phyloP scores from a whole-genome alignment of 2,888 invertebrate genomes.

The Erebia aethiops region DNA sequence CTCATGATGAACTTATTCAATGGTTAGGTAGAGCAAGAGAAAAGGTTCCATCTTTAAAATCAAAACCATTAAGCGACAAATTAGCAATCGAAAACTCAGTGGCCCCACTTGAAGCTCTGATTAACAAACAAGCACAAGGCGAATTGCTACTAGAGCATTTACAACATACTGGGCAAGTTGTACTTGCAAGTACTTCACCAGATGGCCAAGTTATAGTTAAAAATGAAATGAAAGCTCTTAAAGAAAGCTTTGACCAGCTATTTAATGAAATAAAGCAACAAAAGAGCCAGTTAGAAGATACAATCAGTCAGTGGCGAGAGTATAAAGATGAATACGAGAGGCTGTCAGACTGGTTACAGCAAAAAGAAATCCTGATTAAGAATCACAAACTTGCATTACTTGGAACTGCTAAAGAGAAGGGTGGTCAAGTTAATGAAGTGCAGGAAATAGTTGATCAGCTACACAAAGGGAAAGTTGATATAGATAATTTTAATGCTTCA shows the following conservation, averaged over 20 bases:
- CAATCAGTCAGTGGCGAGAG: constrained; percentile 92
- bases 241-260: constrained; percentile 91
- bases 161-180: constrained; percentile 93
- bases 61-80: constrained; percentile 92
- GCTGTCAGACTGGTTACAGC: constrained; percentile 95
- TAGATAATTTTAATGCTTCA: constrained; percentile 91
- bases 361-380: constrained; percentile 94
- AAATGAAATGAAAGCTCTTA: constrained; percentile 92
- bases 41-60: constrained; percentile 93
- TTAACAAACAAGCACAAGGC: constrained; percentile 95
- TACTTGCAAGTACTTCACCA: constrained; percentile 91
- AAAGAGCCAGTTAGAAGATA: constrained; percentile 91
- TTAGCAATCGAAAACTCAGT: constrained; percentile 94
- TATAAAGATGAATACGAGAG: constrained; percentile 97
- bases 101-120: constrained; percentile 91
- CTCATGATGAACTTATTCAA: constrained; percentile 93
- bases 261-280: constrained; percentile 94
- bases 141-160: constrained; percentile 93
- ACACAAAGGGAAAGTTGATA: constrained; percentile 90
- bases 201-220: constrained; percentile 91
- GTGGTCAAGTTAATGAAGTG: constrained; percentile 92
- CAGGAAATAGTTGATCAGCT: constrained; percentile 89
- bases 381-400: constrained; percentile 93
- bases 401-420: constrained; percentile 91
- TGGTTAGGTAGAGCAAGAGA: constrained; percentile 95